Percentiles rank a stretch among this genome's conserved stretches.
These are phyloP conservation scores for Acanthisitta chloris DNA, from an alignment of 2,113 vertebrate genomes.

Conservation along the genomic window DNA sequence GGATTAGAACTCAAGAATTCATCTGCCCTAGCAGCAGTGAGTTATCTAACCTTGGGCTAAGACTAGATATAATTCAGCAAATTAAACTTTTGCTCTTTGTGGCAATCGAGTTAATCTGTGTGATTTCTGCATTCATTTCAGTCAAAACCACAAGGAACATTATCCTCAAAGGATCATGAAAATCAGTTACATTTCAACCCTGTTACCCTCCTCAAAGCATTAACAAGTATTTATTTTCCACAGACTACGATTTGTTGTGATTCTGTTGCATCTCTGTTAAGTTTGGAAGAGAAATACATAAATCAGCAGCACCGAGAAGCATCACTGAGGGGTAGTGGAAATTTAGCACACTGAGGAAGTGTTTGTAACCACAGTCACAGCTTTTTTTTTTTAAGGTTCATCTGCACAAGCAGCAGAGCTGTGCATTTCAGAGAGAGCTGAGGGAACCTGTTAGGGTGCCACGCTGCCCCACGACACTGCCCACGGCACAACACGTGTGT, in stretches of 20 bases:
- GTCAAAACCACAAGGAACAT: not conserved
- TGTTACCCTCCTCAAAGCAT: not conserved
- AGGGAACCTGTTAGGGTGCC: not conserved
- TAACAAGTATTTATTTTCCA: not conserved
- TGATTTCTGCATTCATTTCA: not conserved
- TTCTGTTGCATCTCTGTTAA: not conserved
- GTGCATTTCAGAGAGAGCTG: not conserved
- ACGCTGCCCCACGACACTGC: not conserved
- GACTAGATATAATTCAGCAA: not conserved
- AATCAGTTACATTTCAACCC: not conserved
- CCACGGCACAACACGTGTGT: fast-evolving
- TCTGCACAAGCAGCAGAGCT: not conserved
- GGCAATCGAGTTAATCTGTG: not conserved
- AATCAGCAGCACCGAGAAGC: not conserved
- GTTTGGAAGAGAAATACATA: not conserved
- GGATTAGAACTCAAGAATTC: not conserved
- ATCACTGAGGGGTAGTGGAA: not conserved
- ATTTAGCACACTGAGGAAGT: not conserved
- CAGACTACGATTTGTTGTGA: not conserved
- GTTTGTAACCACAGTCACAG: not conserved
- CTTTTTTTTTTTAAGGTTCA: not conserved
- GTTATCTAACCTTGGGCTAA: not conserved
- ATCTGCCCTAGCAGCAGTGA: not conserved
- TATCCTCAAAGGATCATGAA: not conserved
- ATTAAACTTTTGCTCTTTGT: not conserved